Conservation (phyloP, 2,797 vertebrate genomes). For the Syngnathus acus region DNA sequence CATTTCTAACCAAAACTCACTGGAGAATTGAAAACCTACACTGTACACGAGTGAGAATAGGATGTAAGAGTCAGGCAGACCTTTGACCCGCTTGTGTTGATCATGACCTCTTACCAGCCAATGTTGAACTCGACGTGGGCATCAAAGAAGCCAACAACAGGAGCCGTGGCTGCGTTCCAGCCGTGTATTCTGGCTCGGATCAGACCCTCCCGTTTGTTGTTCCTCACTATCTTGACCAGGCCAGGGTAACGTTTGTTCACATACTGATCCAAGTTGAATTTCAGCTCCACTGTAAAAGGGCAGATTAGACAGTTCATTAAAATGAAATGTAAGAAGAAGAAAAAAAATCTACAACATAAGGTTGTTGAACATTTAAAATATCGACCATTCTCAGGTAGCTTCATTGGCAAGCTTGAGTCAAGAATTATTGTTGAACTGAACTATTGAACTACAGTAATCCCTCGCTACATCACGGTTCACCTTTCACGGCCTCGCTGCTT, state of each 20-base stretch:
- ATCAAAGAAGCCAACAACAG: constrained; percentile 92
- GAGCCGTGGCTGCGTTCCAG: constrained; percentile 89
- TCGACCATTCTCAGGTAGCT: not conserved
- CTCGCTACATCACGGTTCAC: too few relatives aligned
- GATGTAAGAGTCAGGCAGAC: constrained; percentile 15
- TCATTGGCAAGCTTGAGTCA: not conserved
- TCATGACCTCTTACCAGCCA: constrained; percentile 78
- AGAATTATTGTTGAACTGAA: not conserved
- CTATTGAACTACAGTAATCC: too few relatives aligned
- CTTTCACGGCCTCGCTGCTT: too few relatives aligned
- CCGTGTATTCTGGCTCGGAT: constrained; percentile 94
- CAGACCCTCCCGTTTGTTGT: constrained; percentile 87
- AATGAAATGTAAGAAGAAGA: not conserved
- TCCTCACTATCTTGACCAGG: constrained; percentile 92
- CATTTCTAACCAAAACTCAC: too few relatives aligned
- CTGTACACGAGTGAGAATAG: too few relatives aligned
- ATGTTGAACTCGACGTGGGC: constrained; percentile 97
- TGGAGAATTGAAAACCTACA: too few relatives aligned
- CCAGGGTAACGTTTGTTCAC: constrained; percentile 90
- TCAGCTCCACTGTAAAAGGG: constrained; percentile 81
- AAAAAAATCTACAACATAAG: too few relatives aligned
- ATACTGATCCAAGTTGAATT: constrained; percentile 93
- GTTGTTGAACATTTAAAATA: not conserved
- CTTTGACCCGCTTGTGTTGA: constrained; percentile 23
- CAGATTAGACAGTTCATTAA: not conserved